phyloP scores from a whole-genome alignment of 2,888 invertebrate genomes.

The Drosophila maculinotata region DNA sequence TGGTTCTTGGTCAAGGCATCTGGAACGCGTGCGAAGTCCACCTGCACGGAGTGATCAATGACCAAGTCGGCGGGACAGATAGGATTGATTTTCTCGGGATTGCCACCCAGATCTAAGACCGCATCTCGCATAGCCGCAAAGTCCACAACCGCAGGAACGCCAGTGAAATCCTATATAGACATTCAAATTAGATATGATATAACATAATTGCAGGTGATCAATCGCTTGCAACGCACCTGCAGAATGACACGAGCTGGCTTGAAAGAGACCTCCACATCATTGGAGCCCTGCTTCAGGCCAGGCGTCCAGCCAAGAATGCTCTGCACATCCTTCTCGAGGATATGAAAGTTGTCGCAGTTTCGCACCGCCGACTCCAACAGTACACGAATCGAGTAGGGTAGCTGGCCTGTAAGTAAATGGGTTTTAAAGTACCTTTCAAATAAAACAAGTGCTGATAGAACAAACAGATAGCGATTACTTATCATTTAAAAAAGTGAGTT shows the following conservation, averaged over 20 bases:
- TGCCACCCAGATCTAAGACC: slow-evolving; percentile 92
- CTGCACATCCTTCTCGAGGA: slow-evolving; percentile 93
- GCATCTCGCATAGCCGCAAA: slow-evolving; percentile 99
- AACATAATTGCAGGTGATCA: no score
- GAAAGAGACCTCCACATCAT: slow-evolving; percentile 96
- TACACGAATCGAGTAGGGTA: slow-evolving; percentile 97
- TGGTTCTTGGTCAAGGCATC: slow-evolving; percentile 97
- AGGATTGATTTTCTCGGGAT: slow-evolving; percentile 97
- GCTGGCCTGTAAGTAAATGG: slow-evolving; percentile 86
- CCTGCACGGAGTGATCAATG: slow-evolving; percentile 99
- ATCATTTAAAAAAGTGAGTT: slow-evolving; percentile 9
- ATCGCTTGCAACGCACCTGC: slow-evolving; percentile 88
- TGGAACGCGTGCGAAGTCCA: slow-evolving; percentile 94
- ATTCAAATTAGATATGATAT: neutral
- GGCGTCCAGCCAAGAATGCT: slow-evolving; percentile 95
- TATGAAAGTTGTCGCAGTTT: slow-evolving; percentile 98
- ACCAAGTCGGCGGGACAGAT: slow-evolving; percentile 98
- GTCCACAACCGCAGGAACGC: slow-evolving; percentile 99
- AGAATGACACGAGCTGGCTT: slow-evolving; percentile 98
- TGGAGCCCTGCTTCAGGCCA: slow-evolving; percentile 81
- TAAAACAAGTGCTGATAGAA: slow-evolving; percentile 2
- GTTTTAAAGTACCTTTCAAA: neutral
- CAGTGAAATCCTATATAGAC: slow-evolving; percentile 92
- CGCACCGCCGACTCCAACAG: slow-evolving; percentile 97
- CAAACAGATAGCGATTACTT: slow-evolving; percentile 20